Conservation (phyloP, 2,888 invertebrate genomes). For the Phengaris alcon region DNA sequence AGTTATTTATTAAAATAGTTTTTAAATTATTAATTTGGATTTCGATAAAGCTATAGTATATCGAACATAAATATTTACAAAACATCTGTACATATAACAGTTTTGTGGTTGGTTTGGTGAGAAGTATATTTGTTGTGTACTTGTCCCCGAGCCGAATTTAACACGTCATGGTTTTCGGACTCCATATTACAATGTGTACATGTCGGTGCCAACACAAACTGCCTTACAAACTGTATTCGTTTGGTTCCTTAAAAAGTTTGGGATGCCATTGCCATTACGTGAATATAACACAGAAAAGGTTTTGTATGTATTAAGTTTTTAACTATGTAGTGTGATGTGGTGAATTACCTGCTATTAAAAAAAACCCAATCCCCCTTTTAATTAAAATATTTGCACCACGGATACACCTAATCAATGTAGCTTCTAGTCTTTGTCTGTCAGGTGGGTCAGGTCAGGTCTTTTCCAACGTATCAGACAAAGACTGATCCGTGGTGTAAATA, state of each 20-base stretch:
- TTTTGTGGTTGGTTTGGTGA: background rate
- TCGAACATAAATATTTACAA: conserved; percentile 1
- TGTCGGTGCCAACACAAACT: background rate
- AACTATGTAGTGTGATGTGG: too few species aligned
- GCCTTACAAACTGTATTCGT: conserved; percentile 3
- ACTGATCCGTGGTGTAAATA: too few species aligned
- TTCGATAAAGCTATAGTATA: background rate
- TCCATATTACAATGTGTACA: background rate
- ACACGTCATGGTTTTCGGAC: background rate
- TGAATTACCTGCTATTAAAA: too few species aligned
- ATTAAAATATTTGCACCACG: too few species aligned
- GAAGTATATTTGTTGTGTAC: background rate
- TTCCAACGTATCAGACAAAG: too few species aligned
- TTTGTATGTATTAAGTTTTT: too few species aligned
- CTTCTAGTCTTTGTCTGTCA: too few species aligned
- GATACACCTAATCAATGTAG: too few species aligned
- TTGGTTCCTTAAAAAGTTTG: background rate
- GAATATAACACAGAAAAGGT: background rate
- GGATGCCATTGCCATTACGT: background rate
- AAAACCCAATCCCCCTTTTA: too few species aligned
- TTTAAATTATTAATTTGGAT: conserved; percentile 2
- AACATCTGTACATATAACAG: conserved; percentile 14
- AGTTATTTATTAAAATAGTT: conserved; percentile 27
- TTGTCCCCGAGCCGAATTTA: background rate
- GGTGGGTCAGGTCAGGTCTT: too few species aligned